Percentiles rank a stretch among this genome's conserved stretches.
Conservation (phyloP, 2,888 invertebrate genomes). For the Synanthedon andrenaeformis region DNA sequence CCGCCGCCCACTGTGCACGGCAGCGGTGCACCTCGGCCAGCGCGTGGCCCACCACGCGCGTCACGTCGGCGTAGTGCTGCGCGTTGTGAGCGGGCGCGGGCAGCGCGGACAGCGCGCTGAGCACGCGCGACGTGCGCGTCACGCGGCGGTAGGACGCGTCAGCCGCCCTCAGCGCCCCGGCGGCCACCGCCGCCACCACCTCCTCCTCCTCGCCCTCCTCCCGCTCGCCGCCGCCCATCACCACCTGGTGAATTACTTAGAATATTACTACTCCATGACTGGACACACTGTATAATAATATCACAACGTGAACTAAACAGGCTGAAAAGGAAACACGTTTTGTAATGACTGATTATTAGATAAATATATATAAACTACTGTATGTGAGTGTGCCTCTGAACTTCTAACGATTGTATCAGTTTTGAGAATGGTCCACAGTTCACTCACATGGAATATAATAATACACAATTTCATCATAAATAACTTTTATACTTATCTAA, state of each 20-base stretch:
- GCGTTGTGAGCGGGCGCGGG: slow-evolving; percentile 6
- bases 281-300: background rate
- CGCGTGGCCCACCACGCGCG: slow-evolving; percentile 24
- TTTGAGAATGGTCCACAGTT: too few relatives aligned
- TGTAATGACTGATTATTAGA: too few relatives aligned
- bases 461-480: too few relatives aligned
- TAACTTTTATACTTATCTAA: too few relatives aligned
- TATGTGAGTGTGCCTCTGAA: background rate
- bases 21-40: slow-evolving; percentile 75
- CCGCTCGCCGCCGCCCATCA: slow-evolving; percentile 22
- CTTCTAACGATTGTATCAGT: too few relatives aligned
- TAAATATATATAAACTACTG: too few relatives aligned
- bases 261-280: background rate
- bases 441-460: too few relatives aligned
- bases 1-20: slow-evolving; percentile 69
- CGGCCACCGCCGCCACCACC: slow-evolving; percentile 25
- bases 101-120: slow-evolving; percentile 25
- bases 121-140: slow-evolving; percentile 26
- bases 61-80: slow-evolving; percentile 10
- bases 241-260: slow-evolving; percentile 13
- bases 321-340: too few relatives aligned
- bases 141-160: slow-evolving; percentile 55
- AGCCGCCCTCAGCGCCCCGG: slow-evolving; percentile 38
- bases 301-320: too few relatives aligned
- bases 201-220: slow-evolving; percentile 25